A percentile compares a stretch with the other conserved stretches of the same genome.
Evolutionary conservation across 2,888 invertebrate species (phyloP).

Genomic region (Galeopsomyia nigrocyanea): DNA sequence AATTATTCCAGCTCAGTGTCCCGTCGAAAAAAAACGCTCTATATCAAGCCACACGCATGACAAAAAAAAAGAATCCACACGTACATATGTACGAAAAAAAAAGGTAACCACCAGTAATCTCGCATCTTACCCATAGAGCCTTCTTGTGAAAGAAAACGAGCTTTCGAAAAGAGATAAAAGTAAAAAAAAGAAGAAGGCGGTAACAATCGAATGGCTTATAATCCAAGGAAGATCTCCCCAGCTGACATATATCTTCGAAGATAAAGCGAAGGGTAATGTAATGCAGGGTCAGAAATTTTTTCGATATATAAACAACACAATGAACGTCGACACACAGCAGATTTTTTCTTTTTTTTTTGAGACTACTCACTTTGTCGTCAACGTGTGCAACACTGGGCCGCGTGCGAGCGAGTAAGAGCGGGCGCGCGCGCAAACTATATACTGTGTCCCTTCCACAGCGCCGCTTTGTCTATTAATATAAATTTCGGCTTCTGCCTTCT

Average conservation of each 20-base stretch:
- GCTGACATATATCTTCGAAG: too few species aligned
- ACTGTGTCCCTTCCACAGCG: too few species aligned
- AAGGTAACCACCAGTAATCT: background rate
- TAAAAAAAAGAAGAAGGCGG: background rate
- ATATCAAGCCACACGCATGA: background rate
- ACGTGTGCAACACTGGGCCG: too few species aligned
- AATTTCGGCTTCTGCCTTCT: constrained; percentile 3
- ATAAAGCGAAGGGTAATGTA: too few species aligned
- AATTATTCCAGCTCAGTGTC: background rate
- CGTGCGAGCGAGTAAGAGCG: too few species aligned
- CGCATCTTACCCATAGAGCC: background rate
- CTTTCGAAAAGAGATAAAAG: constrained; percentile 6
- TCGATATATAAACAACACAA: too few species aligned
- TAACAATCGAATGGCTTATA: background rate
- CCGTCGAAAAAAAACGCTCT: background rate
- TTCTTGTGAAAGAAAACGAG: constrained; percentile 6
- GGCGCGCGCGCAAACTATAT: too few species aligned
- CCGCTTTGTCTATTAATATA: too few species aligned
- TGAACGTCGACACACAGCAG: background rate
- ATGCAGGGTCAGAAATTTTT: too few species aligned
- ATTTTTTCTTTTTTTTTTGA: too few species aligned
- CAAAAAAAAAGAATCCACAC: background rate
- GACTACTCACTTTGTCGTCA: constrained; percentile 38
- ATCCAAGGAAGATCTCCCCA: too few species aligned
- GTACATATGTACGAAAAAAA: constrained; percentile 3